Conservation (phyloP, 2,113 vertebrate genomes). For the Sinocyclocheilus rhinocerous region DNA sequence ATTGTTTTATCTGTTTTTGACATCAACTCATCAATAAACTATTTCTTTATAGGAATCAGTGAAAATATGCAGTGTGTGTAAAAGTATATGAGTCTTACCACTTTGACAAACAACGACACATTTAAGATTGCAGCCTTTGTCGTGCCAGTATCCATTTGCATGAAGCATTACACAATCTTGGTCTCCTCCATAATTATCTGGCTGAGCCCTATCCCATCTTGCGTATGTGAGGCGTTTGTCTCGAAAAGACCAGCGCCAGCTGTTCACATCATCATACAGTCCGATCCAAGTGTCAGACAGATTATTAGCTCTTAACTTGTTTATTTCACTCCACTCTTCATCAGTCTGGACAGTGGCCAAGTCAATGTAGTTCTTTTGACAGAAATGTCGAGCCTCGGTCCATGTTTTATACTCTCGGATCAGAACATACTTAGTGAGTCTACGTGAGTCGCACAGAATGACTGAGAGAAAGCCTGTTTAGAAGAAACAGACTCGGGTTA, state of each 20-base stretch:
- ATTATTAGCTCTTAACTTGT: neutral
- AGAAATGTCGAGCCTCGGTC: neutral
- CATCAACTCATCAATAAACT: too few relatives aligned
- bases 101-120: neutral
- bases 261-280: neutral
- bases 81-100: neutral
- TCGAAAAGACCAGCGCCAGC: slow-evolving; percentile 33
- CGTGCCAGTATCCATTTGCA: neutral
- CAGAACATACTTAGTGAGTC: slow-evolving; percentile 4
- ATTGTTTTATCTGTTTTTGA: too few relatives aligned
- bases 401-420: slow-evolving; percentile 1
- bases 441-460: neutral
- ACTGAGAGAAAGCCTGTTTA: slow-evolving; percentile 16
- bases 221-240: neutral
- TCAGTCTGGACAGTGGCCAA: neutral
- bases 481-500: neutral
- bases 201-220: neutral
- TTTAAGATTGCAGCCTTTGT: neutral
- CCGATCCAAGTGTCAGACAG: slow-evolving; percentile 32
- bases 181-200: neutral
- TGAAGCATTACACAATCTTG: neutral
- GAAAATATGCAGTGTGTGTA: neutral
- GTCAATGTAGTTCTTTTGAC: neutral
- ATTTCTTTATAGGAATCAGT: too few relatives aligned
- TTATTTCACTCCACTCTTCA: neutral